Evolutionary conservation across 2,888 invertebrate species (phyloP).

Genomic region (Eristalinus aeneus): DNA sequence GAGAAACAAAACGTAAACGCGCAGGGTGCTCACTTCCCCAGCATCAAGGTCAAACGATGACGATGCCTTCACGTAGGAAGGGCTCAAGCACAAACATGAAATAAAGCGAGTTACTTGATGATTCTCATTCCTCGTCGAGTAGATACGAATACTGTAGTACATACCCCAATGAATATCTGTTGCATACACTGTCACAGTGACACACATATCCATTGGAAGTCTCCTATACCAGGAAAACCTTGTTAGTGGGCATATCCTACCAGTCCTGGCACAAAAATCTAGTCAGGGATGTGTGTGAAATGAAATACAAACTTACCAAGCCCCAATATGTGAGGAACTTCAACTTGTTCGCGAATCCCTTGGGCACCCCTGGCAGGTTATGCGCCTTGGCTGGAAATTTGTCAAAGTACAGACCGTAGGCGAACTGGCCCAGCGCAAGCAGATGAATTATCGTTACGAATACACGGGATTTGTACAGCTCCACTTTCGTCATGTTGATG

Average conservation of each 20-base stretch:
- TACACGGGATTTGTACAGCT: conserved; percentile 79
- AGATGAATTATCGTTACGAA: conserved; percentile 79
- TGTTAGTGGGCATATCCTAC: not conserved
- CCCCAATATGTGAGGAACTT: conserved; percentile 82
- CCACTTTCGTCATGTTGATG: conserved; percentile 80
- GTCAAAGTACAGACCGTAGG: conserved; percentile 81
- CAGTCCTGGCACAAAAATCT: not conserved
- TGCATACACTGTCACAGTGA: conserved; percentile 24
- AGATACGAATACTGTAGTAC: not conserved
- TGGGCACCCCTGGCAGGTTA: conserved; percentile 73
- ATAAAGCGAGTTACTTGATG: conserved; percentile 28
- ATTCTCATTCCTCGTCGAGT: conserved; percentile 16
- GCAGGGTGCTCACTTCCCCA: conserved; percentile 13
- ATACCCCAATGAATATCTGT: conserved; percentile 33
- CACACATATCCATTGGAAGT: not conserved
- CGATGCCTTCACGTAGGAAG: not conserved
- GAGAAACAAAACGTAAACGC: conserved; percentile 23
- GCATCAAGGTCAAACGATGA: conserved; percentile 28
- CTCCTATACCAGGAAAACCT: not conserved
- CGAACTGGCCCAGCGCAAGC: conserved; percentile 78
- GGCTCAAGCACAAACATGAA: not conserved
- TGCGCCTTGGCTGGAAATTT: conserved; percentile 80
- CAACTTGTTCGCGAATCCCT: conserved; percentile 78
- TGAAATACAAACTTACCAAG: conserved; percentile 79
- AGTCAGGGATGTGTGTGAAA: not conserved